Conservation (phyloP, 2,797 vertebrate species). For the Thalassophryne amazonica region DNA sequence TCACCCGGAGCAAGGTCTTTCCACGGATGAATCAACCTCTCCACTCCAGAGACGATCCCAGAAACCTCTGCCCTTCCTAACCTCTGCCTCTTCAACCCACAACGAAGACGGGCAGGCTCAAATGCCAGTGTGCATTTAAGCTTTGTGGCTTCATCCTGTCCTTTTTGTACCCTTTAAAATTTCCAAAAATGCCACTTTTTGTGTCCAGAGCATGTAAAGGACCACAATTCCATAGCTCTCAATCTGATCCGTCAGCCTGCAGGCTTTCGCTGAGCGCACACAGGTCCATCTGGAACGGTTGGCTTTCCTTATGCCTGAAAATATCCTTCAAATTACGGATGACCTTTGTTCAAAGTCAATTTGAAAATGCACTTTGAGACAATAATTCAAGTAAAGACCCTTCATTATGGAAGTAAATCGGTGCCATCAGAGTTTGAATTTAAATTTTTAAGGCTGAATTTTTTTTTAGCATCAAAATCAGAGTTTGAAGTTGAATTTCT, state of each 20-base stretch:
- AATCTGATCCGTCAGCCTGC: too few species aligned
- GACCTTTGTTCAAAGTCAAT: slow-evolving; percentile 16
- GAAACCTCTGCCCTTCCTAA: slow-evolving; percentile 32
- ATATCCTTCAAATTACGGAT: slow-evolving; percentile 8
- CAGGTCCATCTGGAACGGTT: slow-evolving; percentile 23
- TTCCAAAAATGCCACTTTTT: background rate
- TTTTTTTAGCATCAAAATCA: too few species aligned
- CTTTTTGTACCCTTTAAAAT: background rate
- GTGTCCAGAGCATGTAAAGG: background rate
- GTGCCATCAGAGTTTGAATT: too few species aligned
- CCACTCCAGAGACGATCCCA: slow-evolving; percentile 26
- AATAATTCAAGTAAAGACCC: background rate
- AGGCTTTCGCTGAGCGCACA: too few species aligned
- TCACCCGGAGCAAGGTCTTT: slow-evolving; percentile 49
- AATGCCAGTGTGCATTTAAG: background rate
- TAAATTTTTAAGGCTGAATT: too few species aligned
- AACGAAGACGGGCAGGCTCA: slow-evolving; percentile 12
- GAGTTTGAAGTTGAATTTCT: too few species aligned
- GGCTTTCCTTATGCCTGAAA: slow-evolving; percentile 12
- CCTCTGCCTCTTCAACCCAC: slow-evolving; percentile 27
- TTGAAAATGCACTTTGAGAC: slow-evolving; percentile 5
- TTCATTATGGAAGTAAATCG: too few species aligned
- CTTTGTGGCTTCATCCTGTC: background rate
- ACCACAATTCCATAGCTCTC: background rate
- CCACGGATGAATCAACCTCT: slow-evolving; percentile 51